Evolutionary conservation across 2,113 vertebrate species (phyloP).

Genomic region (Thalassarche chlororhynchos): DNA sequence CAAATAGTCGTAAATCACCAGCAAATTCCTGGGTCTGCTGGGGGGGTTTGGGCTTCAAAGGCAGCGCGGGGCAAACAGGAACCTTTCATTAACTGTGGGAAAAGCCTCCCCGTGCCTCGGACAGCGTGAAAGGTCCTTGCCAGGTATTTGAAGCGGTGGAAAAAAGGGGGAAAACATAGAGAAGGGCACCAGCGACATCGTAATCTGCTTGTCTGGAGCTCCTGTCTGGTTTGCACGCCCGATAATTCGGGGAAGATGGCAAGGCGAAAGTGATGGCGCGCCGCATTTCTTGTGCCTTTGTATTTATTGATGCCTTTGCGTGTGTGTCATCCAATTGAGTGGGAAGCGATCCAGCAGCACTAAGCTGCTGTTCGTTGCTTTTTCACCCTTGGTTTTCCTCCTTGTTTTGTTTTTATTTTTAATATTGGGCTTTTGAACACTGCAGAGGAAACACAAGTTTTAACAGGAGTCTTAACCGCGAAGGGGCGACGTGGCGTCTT

Average conservation of each 20-base stretch:
- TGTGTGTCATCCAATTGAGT: neutral
- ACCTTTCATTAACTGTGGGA: conserved; percentile 62
- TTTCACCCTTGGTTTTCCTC: neutral
- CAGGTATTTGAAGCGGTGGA: neutral
- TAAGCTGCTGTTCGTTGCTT: neutral
- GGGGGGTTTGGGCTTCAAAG: conserved; percentile 73
- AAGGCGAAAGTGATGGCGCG: neutral
- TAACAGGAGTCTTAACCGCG: neutral
- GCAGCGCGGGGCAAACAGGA: conserved; percentile 60
- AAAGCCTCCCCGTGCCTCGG: neutral
- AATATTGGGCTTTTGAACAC: neutral
- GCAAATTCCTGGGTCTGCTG: conserved; percentile 79
- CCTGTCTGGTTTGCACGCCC: neutral
- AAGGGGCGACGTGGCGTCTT: conserved; percentile 59
- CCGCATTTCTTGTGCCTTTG: neutral
- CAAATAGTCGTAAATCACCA: conserved; percentile 89
- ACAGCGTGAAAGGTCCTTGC: neutral
- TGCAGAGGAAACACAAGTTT: neutral
- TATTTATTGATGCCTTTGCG: neutral
- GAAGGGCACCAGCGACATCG: neutral
- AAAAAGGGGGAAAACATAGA: neutral
- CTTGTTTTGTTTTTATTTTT: neutral
- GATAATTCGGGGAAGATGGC: neutral
- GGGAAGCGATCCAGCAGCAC: neutral
- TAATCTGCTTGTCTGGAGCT: neutral